These are phyloP conservation scores for Amphipyra tragopoginis DNA, from an alignment of 2,888 invertebrate genomes.

Conservation along the genomic window DNA sequence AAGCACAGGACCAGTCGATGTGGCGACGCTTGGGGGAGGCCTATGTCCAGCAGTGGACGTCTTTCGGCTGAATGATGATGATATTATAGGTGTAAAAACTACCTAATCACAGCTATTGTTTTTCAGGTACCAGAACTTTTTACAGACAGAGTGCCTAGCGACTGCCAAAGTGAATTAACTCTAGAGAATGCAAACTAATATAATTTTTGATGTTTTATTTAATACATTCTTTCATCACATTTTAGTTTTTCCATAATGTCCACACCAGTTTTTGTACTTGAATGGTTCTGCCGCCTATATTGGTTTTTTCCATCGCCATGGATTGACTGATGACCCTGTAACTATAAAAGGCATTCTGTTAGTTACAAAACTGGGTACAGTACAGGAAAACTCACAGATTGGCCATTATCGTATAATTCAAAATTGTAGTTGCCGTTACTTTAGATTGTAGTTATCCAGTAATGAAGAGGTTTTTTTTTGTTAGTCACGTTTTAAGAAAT, in stretches of 20 bases:
- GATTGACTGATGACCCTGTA: constrained; percentile 82
- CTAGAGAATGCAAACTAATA: constrained; percentile 77
- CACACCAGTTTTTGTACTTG: constrained; percentile 83
- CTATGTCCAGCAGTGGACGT: no score
- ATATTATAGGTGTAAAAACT: no score
- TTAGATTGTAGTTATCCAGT: no score
- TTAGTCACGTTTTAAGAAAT: background rate
- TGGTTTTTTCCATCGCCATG: constrained; percentile 83
- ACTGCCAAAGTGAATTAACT: constrained; percentile 85
- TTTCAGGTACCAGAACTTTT: constrained; percentile 87
- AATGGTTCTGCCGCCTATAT: constrained; percentile 82
- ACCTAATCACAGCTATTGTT: background rate
- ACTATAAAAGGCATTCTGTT: constrained; percentile 58
- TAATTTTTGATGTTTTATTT: constrained; percentile 59
- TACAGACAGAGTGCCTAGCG: constrained; percentile 86
- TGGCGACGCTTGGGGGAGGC: no score
- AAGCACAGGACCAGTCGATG: no score
- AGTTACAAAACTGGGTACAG: background rate
- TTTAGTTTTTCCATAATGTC: constrained; percentile 69
- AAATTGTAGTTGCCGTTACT: no score
- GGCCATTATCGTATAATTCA: no score
- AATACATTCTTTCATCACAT: constrained; percentile 58
- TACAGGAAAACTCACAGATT: background rate
- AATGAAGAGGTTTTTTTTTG: no score
- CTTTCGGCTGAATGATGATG: no score